Percentiles rank a stretch among this genome's conserved stretches.
phyloP scores from a whole-genome alignment of 1,140 invertebrate genomes.

The Leptoteleia sp. region DNA sequence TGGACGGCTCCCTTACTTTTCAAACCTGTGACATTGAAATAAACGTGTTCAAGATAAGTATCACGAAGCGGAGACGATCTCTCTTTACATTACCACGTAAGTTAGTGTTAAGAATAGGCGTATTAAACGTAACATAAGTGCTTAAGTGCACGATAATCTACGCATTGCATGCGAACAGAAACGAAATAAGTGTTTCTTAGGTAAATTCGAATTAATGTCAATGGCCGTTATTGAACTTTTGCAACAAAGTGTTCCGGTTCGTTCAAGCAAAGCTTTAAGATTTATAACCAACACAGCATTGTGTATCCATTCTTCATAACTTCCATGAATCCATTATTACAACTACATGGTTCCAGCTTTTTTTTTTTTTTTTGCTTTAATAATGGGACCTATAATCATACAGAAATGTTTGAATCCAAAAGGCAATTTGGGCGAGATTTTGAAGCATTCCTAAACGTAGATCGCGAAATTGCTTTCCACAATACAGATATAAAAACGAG shows the following conservation, averaged over 20 bases:
- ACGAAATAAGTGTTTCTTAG: constrained; percentile 14
- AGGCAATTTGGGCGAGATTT: constrained; percentile 2
- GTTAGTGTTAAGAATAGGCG: constrained; percentile 52
- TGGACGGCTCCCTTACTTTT: no score
- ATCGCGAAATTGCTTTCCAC: constrained; percentile 4
- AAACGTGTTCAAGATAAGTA: constrained; percentile 36
- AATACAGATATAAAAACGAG: background rate
- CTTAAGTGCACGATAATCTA: constrained; percentile 43
- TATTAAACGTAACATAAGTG: constrained; percentile 49
- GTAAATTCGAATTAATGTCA: constrained; percentile 32
- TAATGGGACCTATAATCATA: background rate
- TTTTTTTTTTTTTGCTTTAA: no score
- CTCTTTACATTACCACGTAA: constrained; percentile 44
- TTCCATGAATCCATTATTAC: no score
- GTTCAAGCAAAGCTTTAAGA: no score
- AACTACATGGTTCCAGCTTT: no score
- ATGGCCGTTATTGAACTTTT: constrained; percentile 20
- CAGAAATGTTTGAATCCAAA: background rate
- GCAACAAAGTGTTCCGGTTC: background rate
- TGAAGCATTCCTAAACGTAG: constrained; percentile 11
- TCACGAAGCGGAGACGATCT: constrained; percentile 30
- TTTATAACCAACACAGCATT: background rate
- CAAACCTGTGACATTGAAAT: constrained; percentile 42
- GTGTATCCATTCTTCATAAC: no score
- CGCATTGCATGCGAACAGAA: constrained; percentile 35